These are phyloP conservation scores for Rhinatrema bivittatum DNA, from an alignment of 2,797 vertebrate genomes.

Conservation along the genomic window DNA sequence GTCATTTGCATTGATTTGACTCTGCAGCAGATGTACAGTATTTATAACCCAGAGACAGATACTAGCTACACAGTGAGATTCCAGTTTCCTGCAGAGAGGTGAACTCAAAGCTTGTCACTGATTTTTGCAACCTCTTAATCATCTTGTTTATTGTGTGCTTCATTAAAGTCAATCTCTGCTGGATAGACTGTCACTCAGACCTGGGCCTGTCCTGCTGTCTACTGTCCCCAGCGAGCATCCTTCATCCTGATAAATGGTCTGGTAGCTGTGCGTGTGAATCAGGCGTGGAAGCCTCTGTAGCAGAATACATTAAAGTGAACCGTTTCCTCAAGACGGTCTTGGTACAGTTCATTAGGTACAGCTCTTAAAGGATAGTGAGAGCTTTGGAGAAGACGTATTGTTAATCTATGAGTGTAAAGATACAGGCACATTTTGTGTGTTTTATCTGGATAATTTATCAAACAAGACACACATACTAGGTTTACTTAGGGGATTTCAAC, in stretches of 20 bases:
- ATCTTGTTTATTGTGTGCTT: slow-evolving; percentile 62
- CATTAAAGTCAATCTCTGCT: slow-evolving; percentile 60
- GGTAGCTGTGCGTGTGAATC: slow-evolving; percentile 34
- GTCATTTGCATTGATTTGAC: slow-evolving; percentile 1
- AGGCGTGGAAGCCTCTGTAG: slow-evolving; percentile 38
- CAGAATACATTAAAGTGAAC: slow-evolving; percentile 41
- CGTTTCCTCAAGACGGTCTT: slow-evolving; percentile 13
- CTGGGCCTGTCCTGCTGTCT: slow-evolving; percentile 41
- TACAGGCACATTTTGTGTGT: too few species aligned
- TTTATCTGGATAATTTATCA: too few species aligned
- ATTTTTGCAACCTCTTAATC: slow-evolving; percentile 53
- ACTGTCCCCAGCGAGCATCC: slow-evolving; percentile 48
- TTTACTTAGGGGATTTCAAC: too few species aligned
- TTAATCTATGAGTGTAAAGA: not conserved
- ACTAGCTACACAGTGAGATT: slow-evolving; percentile 26
- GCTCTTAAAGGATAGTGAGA: slow-evolving; percentile 5
- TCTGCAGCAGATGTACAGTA: slow-evolving; percentile 9
- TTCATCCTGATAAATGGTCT: slow-evolving; percentile 61
- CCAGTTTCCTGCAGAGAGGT: slow-evolving; percentile 30
- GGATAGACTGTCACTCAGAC: slow-evolving; percentile 50
- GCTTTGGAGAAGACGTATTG: not conserved
- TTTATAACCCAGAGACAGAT: slow-evolving; percentile 29
- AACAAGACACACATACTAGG: too few species aligned
- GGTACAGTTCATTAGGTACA: slow-evolving; percentile 22
- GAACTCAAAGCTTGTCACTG: slow-evolving; percentile 50